These are phyloP conservation scores for Mimumesa dahlbomi DNA, from an alignment of 2,888 invertebrate species.

Conservation along the genomic window DNA sequence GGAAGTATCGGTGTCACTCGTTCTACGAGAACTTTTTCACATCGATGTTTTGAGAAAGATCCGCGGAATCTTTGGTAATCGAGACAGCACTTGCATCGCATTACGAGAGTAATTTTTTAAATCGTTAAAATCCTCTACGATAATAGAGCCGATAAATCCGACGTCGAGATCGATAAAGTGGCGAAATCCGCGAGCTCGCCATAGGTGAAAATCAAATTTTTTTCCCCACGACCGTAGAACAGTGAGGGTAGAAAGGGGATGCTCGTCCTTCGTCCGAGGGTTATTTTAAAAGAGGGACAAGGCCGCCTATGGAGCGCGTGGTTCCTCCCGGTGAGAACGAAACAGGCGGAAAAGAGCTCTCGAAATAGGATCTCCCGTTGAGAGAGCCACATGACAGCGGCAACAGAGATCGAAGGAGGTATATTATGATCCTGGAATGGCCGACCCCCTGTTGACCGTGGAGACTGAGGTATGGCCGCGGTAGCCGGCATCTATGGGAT, in stretches of 20 bases:
- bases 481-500: constrained; percentile 78
- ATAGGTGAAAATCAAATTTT: no score
- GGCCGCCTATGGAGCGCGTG: constrained; percentile 54
- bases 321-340: constrained; percentile 38
- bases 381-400: not conserved
- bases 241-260: constrained; percentile 11
- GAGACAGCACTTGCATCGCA: no score
- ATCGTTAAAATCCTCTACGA: no score
- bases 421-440: constrained; percentile 59
- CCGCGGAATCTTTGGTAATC: no score
- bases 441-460: constrained; percentile 49
- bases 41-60: no score
- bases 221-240: no score
- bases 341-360: constrained; percentile 32
- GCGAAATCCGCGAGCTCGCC: no score
- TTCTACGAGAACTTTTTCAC: no score
- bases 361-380: constrained; percentile 34
- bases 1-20: no score
- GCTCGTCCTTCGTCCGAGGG: constrained; percentile 31
- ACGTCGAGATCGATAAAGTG: no score
- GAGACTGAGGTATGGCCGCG: constrained; percentile 77
- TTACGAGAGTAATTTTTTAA: no score
- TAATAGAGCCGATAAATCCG: no score
- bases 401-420: constrained; percentile 22
- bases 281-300: constrained; percentile 52